Base-by-base conservation (phyloP, 2,888 invertebrate species). In the Monochamus alternatus region DNA sequence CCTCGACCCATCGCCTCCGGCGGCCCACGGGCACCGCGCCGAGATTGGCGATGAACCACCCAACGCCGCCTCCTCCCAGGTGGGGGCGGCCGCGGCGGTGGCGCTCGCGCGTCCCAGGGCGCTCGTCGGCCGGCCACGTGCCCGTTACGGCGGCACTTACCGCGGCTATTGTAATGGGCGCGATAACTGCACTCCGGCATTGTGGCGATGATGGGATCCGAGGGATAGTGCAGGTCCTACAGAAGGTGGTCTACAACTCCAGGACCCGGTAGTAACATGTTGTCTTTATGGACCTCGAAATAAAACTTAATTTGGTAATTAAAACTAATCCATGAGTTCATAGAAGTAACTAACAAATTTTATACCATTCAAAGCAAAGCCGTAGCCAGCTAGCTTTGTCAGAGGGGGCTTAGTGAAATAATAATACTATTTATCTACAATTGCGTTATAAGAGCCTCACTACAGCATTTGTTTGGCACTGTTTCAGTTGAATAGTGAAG, bases 121-220 rank as follows among this genome's bases (percentile, higher is more conserved):
- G 85, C 81, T 86, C 86, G 84, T 87, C 86, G 83, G 78, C 80
- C 82, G 81, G 84, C 86, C 87, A 86, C 87, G 87, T 86, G 87
- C 86, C 85, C 86, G 86, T 87, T 87, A 86, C 85, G 85, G 82
- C 82, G 85, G 86, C 85, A 85, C 86, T 86, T 86, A 86, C 86
- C 85, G 83, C 84, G 85, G 84, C 85, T 81, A 83, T 84, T 82
- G 82, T 83, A 86, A 86, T 86, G 84, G 86, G 79, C 78, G 83
- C 85, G 84, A 85, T 86, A 87, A 86, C 86, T 82, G 83, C 84
- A 76, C 77, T 73, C 79, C 81, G 79, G 81, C 83, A 81, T 70
- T 77, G 65, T 67, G 30, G 30, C 43, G 59, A 30, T 59, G 43
- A 69, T 59, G 58, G 12, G 44, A 59, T 69, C 38, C 5, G 2